Evolutionary conservation across 2,113 vertebrate species (phyloP), one percentile per base, ranked within the genome.

Genomic region (Xenopus laevis): DNA sequence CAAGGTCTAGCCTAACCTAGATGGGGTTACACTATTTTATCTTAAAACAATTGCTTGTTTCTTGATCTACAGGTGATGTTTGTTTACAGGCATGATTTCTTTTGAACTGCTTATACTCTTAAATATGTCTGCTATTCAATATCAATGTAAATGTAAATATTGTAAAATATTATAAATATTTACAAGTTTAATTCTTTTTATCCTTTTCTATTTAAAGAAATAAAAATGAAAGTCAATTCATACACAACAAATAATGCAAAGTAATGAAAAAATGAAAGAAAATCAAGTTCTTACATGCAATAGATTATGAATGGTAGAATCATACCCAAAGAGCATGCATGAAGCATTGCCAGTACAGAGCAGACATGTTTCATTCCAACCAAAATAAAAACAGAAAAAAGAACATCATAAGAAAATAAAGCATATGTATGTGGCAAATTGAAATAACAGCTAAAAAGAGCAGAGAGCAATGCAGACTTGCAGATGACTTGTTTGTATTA

Each of bases 291-390:
- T 90, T 92, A 90, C 90, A 92, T 89, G 89, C 89, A 89, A 80
- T 80, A 87, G 85, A 83, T 83, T 88, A 84, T 65, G 84, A 86
- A 91, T 80, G 90, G 83, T 79, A 89, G 85, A 86, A 86, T 72
- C 89, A 88, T 84, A 88, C 82, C 88, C 88, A 91, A 86, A 85
- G 84, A 84, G 85, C 89, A 92, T 91, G 89, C 90, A 90, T 81
- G 87, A 84, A 86, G 78, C 79, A 84, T 40, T 40, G 33, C 33
- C 33, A 40, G 33, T 40, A 40, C 33, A 86, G 83, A 84, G 82
- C 82, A 80, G 87, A 80, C 72, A 88, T 78, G 87, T 86, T 88
- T 85, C 86, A 88, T 86, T 89, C 78, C 89, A 89, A 84, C 71
- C 87, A 79, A 87, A 61, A 90, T 83, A 84, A 59, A 79, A 27